Evolutionary conservation across 30 jellyfish, hydroid and myxozoan species (phyloP).

Genomic region (Mastigias papua): DNA sequence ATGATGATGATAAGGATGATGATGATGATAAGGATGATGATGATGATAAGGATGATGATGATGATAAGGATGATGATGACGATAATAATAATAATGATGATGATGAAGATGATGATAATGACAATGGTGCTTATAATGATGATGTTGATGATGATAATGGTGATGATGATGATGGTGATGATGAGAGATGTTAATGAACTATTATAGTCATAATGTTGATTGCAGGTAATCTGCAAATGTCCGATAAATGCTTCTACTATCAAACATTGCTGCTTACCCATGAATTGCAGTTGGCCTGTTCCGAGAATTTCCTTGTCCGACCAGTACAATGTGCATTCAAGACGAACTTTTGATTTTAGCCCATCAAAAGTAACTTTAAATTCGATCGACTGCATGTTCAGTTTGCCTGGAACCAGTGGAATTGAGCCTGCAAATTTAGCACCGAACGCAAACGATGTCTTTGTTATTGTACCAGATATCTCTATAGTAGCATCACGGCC

Average conservation of each 20-base stretch:
- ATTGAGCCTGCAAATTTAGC: conserved; percentile 60
- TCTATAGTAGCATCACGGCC: conserved; percentile 63
- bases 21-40: too few species aligned
- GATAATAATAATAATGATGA: too few species aligned
- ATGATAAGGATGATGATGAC: too few species aligned
- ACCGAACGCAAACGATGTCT: conserved; percentile 30
- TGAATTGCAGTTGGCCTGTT: conserved; percentile 26
- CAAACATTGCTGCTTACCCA: conserved; percentile 22
- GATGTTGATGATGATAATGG: too few species aligned
- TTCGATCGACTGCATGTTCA: conserved; percentile 30
- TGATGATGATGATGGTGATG: too few species aligned
- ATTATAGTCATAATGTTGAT: too few species aligned
- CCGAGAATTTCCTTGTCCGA: conserved; percentile 37
- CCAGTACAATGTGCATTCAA: conserved; percentile 57
- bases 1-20: too few species aligned
- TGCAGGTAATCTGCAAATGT: background rate
- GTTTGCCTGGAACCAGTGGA: conserved; percentile 37
- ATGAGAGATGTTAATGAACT: too few species aligned
- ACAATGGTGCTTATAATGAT: too few species aligned
- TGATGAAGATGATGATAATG: too few species aligned
- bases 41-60: too few species aligned
- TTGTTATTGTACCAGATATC: conserved; percentile 41
- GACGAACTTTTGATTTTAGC: conserved; percentile 35
- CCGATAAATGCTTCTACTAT: background rate
- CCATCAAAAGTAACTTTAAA: conserved; percentile 39